Base-by-base conservation (phyloP, 2,113 vertebrate genomes). In the Pomatorhinus ruficollis region DNA sequence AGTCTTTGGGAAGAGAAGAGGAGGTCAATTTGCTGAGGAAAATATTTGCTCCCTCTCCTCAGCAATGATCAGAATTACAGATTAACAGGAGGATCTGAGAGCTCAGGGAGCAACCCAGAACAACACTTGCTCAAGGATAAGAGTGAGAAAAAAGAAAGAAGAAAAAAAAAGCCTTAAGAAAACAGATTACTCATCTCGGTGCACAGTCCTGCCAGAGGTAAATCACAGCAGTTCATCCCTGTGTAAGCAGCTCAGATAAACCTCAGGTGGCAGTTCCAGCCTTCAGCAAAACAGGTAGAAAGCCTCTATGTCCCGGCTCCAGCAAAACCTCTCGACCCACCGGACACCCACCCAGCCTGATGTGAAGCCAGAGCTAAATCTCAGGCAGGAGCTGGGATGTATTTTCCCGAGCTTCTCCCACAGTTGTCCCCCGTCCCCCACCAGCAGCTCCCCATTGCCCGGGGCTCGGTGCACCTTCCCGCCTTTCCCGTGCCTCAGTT, bases 281-380 rank as follows among this genome's bases (percentile, higher is more conserved):
- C 39, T 59, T 65, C 6, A 0, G 69, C 40, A 70, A 65, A 95
- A 57, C 66, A 87, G 59, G 78, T 24, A 54, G 66, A 85, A 77
- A 74, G 2, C 8, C 37, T 50, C 72, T 1, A 0, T 7, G 16
- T 15, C 35, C 61, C 5, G 0, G 17, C 44, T 35, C 57, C 1
- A 0, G 49, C 18, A 49, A 64, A 28, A 52, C 53, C n/a, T 15
- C 59, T 16, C 30, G 52, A 4, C 31, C 40, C 71, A 27, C 6
- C 1, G 0, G 31, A 3, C 47, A 37, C 30, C 30, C 49, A 23
- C 15, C 25, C 8, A 0, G 5, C 24, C 65, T 14, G 20, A 23
- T 0, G 5, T 2, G 66, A 49, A 88, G 49, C 13, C 5, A 0
- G 28, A 54, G 56, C 56, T 15, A 3, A 61, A 47, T 13, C 22